phyloP scores from a whole-genome alignment of 2,797 vertebrate genomes.

The Pseudochirops cupreus region DNA sequence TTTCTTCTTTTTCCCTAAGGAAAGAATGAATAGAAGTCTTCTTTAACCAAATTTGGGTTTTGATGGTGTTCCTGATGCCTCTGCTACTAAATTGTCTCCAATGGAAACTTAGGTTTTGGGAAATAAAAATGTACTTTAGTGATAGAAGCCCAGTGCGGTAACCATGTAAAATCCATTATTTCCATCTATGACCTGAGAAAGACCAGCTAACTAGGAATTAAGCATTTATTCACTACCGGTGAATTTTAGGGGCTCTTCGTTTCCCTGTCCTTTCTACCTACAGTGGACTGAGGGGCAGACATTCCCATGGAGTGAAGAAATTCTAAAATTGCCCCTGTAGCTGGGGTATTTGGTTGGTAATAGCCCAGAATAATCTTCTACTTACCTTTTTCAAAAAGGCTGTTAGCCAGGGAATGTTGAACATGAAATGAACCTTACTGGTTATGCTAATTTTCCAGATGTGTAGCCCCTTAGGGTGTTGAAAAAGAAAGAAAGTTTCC shows the following conservation, averaged over 20 bases:
- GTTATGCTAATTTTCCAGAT: conserved; percentile 27
- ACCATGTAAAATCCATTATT: conserved; percentile 75
- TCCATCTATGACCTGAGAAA: conserved; percentile 36
- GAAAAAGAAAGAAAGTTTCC: conserved; percentile 54
- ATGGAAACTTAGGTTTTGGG: conserved; percentile 15
- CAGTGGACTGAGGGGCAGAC: conserved; percentile 72
- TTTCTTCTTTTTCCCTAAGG: not conserved
- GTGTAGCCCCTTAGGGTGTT: conserved; percentile 24
- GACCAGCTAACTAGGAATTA: conserved; percentile 61
- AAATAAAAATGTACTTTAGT: not conserved
- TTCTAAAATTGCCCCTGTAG: conserved; percentile 38
- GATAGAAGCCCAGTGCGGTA: conserved; percentile 63
- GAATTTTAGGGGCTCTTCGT: conserved; percentile 78
- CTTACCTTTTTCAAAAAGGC: conserved; percentile 52
- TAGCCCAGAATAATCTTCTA: conserved; percentile 48
- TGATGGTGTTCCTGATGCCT: not conserved
- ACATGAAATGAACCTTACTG: conserved; percentile 14
- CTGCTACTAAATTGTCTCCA: conserved; percentile 22
- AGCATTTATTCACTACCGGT: conserved; percentile 61
- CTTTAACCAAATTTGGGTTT: not conserved
- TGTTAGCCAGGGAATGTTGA: conserved; percentile 42
- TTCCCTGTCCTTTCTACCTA: conserved; percentile 81
- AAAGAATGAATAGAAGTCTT: not conserved
- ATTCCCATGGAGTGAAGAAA: conserved; percentile 65
- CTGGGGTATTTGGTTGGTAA: conserved; percentile 46